Conservation (phyloP, 2,888 invertebrate genomes). For the Bellardia bayeri region DNA sequence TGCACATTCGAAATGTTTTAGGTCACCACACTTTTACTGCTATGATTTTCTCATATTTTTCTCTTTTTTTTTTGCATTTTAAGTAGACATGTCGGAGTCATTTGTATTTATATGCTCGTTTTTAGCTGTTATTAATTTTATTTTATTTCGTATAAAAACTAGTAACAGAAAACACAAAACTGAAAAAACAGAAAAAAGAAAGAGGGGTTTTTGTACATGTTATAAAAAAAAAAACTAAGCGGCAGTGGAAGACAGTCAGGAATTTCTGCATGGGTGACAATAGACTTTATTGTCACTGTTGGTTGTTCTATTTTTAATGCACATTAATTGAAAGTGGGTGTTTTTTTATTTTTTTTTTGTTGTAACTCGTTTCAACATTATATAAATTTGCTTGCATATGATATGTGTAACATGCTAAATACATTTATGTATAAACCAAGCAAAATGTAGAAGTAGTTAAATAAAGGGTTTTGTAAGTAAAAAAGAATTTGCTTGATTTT, state of each 20-base stretch:
- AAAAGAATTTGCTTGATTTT: too few species aligned
- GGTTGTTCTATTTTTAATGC: slow-evolving; percentile 39
- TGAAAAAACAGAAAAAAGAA: background rate
- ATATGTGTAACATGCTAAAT: background rate
- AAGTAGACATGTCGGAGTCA: slow-evolving; percentile 69
- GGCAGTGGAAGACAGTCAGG: background rate
- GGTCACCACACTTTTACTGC: slow-evolving; percentile 65
- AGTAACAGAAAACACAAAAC: background rate
- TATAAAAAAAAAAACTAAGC: slow-evolving; percentile 2
- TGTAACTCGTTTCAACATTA: background rate
- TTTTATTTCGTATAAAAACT: background rate
- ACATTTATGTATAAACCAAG: background rate
- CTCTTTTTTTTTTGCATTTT: slow-evolving; percentile 6
- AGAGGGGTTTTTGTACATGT: slow-evolving; percentile 1
- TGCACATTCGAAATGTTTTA: slow-evolving; percentile 64
- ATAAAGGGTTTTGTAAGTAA: too few species aligned
- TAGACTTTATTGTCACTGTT: slow-evolving; percentile 1
- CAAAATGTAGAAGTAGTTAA: too few species aligned
- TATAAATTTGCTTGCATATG: background rate
- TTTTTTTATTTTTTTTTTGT: background rate
- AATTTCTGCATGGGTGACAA: slow-evolving; percentile 27
- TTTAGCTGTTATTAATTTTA: slow-evolving; percentile 22
- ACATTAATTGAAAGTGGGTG: slow-evolving; percentile 39
- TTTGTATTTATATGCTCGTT: slow-evolving; percentile 17
- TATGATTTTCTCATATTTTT: slow-evolving; percentile 1